phyloP scores from a whole-genome alignment of 1,140 invertebrate species.

The Drosophila carrolli region DNA sequence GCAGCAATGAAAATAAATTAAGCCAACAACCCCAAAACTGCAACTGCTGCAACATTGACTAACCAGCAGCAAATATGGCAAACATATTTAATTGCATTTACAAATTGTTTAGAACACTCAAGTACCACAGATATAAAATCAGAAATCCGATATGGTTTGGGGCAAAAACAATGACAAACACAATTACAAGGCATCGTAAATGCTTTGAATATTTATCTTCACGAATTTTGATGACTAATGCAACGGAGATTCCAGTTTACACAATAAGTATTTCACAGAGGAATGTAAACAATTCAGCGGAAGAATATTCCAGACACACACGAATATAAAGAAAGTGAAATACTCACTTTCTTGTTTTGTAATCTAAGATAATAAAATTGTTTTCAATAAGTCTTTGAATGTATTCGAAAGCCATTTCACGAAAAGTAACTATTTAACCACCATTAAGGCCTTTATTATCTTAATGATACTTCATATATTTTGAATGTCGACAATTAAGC shows the following conservation, averaged over 20 bases:
- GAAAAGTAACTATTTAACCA: background rate
- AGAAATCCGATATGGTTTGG: background rate
- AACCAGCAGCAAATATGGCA: slow-evolving; percentile 25
- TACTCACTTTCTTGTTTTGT: background rate
- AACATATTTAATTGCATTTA: slow-evolving; percentile 65
- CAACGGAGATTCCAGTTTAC: slow-evolving; percentile 16
- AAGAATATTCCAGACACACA: slow-evolving; percentile 15
- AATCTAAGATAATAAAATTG: background rate
- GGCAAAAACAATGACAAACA: background rate
- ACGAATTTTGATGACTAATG: slow-evolving; percentile 12
- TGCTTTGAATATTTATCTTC: slow-evolving; percentile 6
- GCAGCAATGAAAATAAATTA: slow-evolving; percentile 23
- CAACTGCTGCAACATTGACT: slow-evolving; percentile 40
- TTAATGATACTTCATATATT: too few relatives aligned
- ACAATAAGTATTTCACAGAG: slow-evolving; percentile 5
- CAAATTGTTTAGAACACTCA: slow-evolving; percentile 53
- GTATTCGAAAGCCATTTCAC: background rate
- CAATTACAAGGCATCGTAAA: slow-evolving; percentile 1
- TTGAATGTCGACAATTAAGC: too few relatives aligned
- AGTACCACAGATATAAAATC: slow-evolving; percentile 4
- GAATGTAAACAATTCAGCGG: slow-evolving; percentile 22
- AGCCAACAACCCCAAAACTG: slow-evolving; percentile 42
- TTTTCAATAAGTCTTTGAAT: background rate
- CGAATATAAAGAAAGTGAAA: background rate
- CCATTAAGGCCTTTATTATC: too few relatives aligned